Base-by-base conservation (phyloP, 1,140 invertebrate genomes). In the Batillaria attramentaria region DNA sequence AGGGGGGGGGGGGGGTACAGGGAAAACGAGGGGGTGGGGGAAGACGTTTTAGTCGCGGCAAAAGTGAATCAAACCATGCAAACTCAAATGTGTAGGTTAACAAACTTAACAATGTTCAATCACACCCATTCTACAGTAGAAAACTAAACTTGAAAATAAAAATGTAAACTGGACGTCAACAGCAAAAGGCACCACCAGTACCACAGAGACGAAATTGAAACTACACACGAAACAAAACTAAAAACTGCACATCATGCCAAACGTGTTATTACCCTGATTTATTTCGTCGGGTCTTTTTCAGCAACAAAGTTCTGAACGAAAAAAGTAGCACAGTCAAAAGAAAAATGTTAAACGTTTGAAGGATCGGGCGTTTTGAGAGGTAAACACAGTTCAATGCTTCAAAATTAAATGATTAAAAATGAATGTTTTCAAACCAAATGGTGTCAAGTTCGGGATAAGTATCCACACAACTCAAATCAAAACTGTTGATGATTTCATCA, bases 281-380 rank as follows among this genome's bases (percentile, higher is more conserved):
- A 72, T 82, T 84, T 57, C 81, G 75, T 31, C 81, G 76, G 60
- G 75, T 76, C 77, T 84, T 84, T 80, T 84, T 84, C 83, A 82
- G 72, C 75, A 84, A 78, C 62, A 84, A 79, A 77, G 73, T 81
- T 84, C 83, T 84, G 72, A 54, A 80, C 41, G 72, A 68, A 50
- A 73, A 62, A 54, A 78, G 66, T 37, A 31, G 43, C 31, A 8
- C n/a, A 50, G n/a, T n/a, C 31, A 60, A 66, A 69, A 57, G 41
- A 24, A n/a, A 68, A 62, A 43, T 41, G 31, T 24, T 41, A 43
- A 39, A n/a, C n/a, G n/a, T n/a, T n/a, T n/a, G n/a, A n/a, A n/a
- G n/a, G n/a, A n/a, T n/a, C n/a, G n/a, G n/a, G n/a, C n/a, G n/a
- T n/a, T n/a, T n/a, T n/a, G n/a, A n/a, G n/a, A n/a, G n/a, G n/a